Conservation (phyloP, 2,797 vertebrate genomes). For the Agapornis canus region DNA sequence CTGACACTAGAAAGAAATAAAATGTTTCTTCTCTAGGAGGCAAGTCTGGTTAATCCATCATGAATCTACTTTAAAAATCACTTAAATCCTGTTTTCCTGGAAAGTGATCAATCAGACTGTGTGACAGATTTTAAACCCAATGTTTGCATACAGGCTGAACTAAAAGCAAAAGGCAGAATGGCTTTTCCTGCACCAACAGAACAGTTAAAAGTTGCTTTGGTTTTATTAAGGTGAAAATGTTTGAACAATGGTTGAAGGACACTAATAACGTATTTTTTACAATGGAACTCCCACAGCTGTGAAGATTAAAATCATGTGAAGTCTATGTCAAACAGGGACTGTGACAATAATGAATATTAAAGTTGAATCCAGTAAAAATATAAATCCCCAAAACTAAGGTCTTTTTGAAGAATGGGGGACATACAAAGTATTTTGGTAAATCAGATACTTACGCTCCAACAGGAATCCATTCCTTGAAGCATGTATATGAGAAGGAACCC, state of each 20-base stretch:
- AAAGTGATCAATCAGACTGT: constrained; percentile 36
- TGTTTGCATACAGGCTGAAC: constrained; percentile 20
- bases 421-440: not conserved
- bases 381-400: not conserved
- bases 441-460: not conserved
- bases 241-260: not conserved
- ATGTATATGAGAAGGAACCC: not conserved
- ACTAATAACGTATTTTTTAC: constrained; percentile 41
- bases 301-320: constrained; percentile 10
- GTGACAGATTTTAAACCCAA: constrained; percentile 23
- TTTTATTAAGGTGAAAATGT: not conserved
- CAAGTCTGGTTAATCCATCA: constrained; percentile 48
- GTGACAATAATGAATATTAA: not conserved
- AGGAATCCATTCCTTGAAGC: not conserved
- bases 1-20: constrained; percentile 11
- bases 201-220: not conserved
- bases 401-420: not conserved
- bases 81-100: constrained; percentile 45
- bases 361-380: constrained; percentile 15
- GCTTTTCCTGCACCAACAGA: not conserved
- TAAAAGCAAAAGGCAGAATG: not conserved
- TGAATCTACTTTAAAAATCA: not conserved
- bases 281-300: not conserved
- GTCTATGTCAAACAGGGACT: not conserved
- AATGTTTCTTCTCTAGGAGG: constrained; percentile 32